Base-by-base conservation (phyloP, 2,113 vertebrate genomes). In the Plectropomus leopardus region DNA sequence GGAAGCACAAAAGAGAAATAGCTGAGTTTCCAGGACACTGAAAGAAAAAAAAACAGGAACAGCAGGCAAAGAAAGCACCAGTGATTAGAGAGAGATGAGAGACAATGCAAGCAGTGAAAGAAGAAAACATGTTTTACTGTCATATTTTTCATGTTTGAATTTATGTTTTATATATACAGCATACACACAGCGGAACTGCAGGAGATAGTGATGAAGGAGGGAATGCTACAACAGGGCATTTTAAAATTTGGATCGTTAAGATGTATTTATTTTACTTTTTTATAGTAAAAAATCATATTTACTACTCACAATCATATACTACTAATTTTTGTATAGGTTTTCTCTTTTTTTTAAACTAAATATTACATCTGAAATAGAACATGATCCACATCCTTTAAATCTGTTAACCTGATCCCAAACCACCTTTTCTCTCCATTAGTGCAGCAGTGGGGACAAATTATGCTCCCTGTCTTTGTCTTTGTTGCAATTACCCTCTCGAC, bases 401-500 rank as follows among this genome's bases (percentile, higher is more conserved):
- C 88, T 86, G 34, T 44, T 40, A 65, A 73, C 51, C 82, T 92
- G 92, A 86, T 90, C 89, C 84, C 84, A 42, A 83, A 88, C 88
- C 91, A 92, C 82, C 74, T 88, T 89, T 84, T 90, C 48, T 91
- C 92, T 89, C 93, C 92, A 92, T 92, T 90, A 93, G 89, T 84
- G 88, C 75, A 61, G 84, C 94, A 72, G 80, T 79, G 76, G 91
- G 94, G 92, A 95, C 92, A 95, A 94, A 90, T 91, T 89, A 94
- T 60, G 79, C 89, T 81, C 84, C 86, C 82, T 80, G 90, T 92
- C 94, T 94, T 90, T 91, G 85, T 88, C 83, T 94, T 91, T 92
- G 86, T 87, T 72, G 70, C 94, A 95, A 94, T 80, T 96, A 94
- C 93, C 93, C 95, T 95, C 95, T 86, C 93, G 92, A 92, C 87